Conservation (phyloP, 2,797 vertebrate species). For the Cirrhinus mrigala region DNA sequence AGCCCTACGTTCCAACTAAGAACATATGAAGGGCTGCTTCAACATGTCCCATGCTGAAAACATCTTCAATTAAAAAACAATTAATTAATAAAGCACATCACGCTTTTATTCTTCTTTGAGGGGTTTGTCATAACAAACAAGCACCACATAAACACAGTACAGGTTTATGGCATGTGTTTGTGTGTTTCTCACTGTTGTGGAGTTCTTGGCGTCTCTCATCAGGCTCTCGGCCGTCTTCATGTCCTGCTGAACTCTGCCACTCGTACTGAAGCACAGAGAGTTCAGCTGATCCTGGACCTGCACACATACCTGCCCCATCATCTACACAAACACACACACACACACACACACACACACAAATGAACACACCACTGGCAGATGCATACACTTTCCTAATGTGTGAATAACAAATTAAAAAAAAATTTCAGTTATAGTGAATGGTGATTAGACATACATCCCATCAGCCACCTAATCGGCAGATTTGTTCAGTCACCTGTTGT, state of each 20-base stretch:
- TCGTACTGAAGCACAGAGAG: conserved; percentile 87
- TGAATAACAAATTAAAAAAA: background rate
- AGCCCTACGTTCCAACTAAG: background rate
- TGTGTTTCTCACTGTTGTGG: conserved; percentile 87
- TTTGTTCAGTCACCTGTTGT: conserved; percentile 82
- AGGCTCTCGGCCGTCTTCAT: conserved; percentile 87
- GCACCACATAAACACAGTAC: background rate
- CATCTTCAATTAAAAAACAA: too few species aligned
- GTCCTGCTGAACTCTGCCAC: conserved; percentile 85
- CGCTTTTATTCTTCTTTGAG: background rate
- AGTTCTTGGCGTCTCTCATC: conserved; percentile 93
- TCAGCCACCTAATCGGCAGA: background rate
- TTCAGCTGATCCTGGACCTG: conserved; percentile 98
- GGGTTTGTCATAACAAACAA: background rate
- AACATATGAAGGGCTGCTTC: background rate
- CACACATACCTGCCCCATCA: conserved; percentile 95
- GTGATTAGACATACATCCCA: background rate
- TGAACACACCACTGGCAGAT: conserved; percentile 5
- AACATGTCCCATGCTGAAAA: too few species aligned
- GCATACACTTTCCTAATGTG: background rate
- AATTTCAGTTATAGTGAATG: background rate
- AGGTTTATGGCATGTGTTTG: background rate
- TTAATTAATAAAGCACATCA: background rate
- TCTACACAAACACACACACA: conserved; percentile 73
- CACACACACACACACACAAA: conserved; percentile 39